Evolutionary conservation across 2,888 invertebrate species (phyloP), one percentile per base, ranked within the genome.

Genomic region (Panorpa germanica): DNA sequence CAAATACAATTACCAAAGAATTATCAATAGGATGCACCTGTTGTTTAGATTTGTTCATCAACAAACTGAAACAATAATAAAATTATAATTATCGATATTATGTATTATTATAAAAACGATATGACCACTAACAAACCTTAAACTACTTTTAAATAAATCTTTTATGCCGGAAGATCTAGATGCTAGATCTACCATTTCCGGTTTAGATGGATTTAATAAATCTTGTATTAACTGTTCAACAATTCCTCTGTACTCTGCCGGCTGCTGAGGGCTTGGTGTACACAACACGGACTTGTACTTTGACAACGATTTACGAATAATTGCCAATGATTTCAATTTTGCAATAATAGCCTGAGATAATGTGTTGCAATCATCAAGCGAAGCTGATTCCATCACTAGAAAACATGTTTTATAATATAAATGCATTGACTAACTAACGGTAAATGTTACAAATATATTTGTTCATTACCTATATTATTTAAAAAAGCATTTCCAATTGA

Each of bases 81-180:
- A 21, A 7, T 17, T 19, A 11, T 25, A 5, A 13, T 16, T 14
- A 10, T 23, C 25, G n/a, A 28, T 7, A 33, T 29, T 23, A 28
- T 13, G 23, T 24, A 7, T 28, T 14, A 7, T 10, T 32, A 23
- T 8, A 29, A 4, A 25, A 23, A 23, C n/a, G 24, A 16, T 14
- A 3, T 5, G 25, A 29, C 18, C 15, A 24, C 25, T 25, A 28
- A 41, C 55, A 54, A 50, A 73, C 75, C 65, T 70, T 31, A 75
- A 62, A 4, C 72, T 67, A 25, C 50, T 57, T 7, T 55, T 40
- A 5, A 61, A 38, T 1, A 60, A 38, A 19, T 70, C 63, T 40
- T 70, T 72, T 21, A 73, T 57, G 12, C 69, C 66, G 19, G 64
- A 59, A 20, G 62, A 60, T 42, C 61, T 58, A 37, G 60, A 60